Percentiles rank a stretch among this genome's conserved stretches.
phyloP scores from a whole-genome alignment of 2,888 invertebrate species.

The Atherix ibis region DNA sequence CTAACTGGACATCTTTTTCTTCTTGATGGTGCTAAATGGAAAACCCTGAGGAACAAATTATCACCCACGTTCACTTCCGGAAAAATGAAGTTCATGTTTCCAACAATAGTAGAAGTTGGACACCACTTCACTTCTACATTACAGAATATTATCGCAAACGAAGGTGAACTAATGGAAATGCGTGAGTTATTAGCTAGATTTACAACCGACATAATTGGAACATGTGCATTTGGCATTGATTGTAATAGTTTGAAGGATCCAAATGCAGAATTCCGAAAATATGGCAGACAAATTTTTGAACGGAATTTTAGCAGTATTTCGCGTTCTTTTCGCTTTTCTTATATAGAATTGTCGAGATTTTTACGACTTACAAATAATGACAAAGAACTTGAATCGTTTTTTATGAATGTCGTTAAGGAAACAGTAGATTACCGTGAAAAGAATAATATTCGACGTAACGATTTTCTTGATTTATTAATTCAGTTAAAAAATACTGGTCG shows the following conservation, averaged over 20 bases:
- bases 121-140: constrained; percentile 12
- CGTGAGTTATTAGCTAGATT: constrained; percentile 31
- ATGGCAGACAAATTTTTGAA: constrained; percentile 16
- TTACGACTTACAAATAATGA: not conserved
- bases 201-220: constrained; percentile 37
- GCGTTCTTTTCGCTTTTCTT: constrained; percentile 7
- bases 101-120: constrained; percentile 14
- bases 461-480: constrained; percentile 11
- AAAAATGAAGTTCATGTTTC: constrained; percentile 30
- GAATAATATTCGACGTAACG: constrained; percentile 7
- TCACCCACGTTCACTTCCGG: constrained; percentile 36
- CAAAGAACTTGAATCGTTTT: constrained; percentile 6
- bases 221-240: constrained; percentile 35
- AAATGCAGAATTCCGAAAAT: constrained; percentile 25
- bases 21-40: constrained; percentile 33
- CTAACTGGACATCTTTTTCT: constrained; percentile 27
- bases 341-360: not conserved
- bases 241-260: constrained; percentile 32
- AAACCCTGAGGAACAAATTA: constrained; percentile 30
- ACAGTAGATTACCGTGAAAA: constrained; percentile 8
- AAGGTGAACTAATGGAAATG: constrained; percentile 26
- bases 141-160: constrained; percentile 9
- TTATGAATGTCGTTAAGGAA: constrained; percentile 7
- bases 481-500: constrained; percentile 4
- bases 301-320: constrained; percentile 9